Base-by-base conservation (phyloP, 2,113 vertebrate genomes). In the Pao palembangensis region DNA sequence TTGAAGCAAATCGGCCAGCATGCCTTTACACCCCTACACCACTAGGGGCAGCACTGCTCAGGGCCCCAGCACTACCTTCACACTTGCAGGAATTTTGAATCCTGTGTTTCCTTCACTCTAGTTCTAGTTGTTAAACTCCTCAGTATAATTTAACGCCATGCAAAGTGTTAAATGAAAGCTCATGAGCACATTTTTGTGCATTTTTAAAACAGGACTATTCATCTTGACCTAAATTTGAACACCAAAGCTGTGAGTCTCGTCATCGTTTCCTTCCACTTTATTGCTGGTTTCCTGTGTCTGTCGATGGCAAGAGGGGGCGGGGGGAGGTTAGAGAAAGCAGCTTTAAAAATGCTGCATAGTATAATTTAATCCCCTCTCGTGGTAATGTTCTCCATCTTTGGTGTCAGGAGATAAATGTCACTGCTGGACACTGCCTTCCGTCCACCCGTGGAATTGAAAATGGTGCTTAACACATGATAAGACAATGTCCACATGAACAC, bases 11-110 rank as follows among this genome's bases (percentile, higher is more conserved):
- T 77, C 75, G 65, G 67, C 78, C 78, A 85, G 67, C 81, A 81
- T 89, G 88, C 86, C 87, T 86, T 89, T 89, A 80, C 71, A 82
- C 79, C 78, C 75, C 78, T 83, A 65, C 59, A 73, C 78, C 81
- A 81, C 72, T 75, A 64, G 85, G 84, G 83, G 87, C 81, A 86
- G 74, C 81, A 83, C 76, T 77, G 74, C 84, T 87, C 88, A 87
- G 84, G 81, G 74, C 75, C 71, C 74, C 41, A 13, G 55, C 81
- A 83, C 75, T 49, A 74, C 66, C 46, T 14, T 65, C 76, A 64
- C 70, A 54, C 68, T 57, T 53, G 64, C 74, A 71, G 58, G 50
- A 62, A 25, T 73, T 71, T 71, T 60, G 41, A 55, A 52, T 23
- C 54, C 51, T 66, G 58, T 69, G 55, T 51, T 64, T 69, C 75